These are phyloP conservation scores for Ammodytes marinus DNA, from an alignment of 2,113 vertebrate genomes.

Conservation along the genomic window DNA sequence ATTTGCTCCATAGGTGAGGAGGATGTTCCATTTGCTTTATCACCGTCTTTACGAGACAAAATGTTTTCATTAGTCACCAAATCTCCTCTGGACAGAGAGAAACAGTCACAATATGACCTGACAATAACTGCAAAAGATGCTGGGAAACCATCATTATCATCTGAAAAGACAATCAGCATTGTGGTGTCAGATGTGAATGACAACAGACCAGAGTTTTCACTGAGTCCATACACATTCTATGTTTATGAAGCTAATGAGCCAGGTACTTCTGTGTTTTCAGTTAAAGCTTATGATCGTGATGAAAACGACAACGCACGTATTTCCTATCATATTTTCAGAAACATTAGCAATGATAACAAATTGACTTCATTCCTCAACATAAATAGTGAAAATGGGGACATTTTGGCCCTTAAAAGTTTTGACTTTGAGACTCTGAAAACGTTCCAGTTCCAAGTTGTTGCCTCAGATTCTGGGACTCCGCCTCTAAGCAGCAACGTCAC, in stretches of 20 bases:
- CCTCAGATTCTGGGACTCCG: no score
- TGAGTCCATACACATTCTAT: slow-evolving; percentile 65
- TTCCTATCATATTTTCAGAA: slow-evolving; percentile 65
- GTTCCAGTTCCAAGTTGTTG: no score
- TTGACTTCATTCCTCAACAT: background rate
- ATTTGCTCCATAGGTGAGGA: slow-evolving; percentile 40
- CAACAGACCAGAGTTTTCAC: slow-evolving; percentile 70
- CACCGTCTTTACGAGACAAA: slow-evolving; percentile 60
- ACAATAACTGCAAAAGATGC: slow-evolving; percentile 70
- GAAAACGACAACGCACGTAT: slow-evolving; percentile 60
- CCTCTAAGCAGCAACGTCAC: no score
- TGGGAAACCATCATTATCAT: slow-evolving; percentile 60
- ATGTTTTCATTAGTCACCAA: slow-evolving; percentile 68
- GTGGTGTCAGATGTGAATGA: slow-evolving; percentile 74
- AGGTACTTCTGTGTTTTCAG: slow-evolving; percentile 60
- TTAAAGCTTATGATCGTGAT: slow-evolving; percentile 69
- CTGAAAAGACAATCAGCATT: slow-evolving; percentile 53
- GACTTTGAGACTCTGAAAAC: no score
- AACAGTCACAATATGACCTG: slow-evolving; percentile 54
- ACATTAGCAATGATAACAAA: background rate
- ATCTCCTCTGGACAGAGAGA: slow-evolving; percentile 71
- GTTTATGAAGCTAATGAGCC: slow-evolving; percentile 28
- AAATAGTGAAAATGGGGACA: background rate
- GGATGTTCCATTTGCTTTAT: slow-evolving; percentile 52
- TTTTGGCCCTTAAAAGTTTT: no score